Conservation (phyloP, 2,797 vertebrate species). For the Acrossocheilus fasciatus region DNA sequence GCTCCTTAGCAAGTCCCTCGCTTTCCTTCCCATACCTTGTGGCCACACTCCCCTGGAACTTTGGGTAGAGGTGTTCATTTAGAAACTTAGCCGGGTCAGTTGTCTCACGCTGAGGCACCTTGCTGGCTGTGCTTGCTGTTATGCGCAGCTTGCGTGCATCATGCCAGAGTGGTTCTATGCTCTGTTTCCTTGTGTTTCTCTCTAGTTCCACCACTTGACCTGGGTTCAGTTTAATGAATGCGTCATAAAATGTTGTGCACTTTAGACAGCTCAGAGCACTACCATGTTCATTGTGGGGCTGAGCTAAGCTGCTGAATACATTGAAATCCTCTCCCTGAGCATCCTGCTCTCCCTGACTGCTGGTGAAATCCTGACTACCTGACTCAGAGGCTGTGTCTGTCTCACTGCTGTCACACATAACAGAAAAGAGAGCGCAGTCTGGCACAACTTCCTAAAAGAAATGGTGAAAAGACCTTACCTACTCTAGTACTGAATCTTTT, state of each 20-base stretch:
- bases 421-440: slow-evolving; percentile 28
- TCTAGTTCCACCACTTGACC: too few relatives aligned
- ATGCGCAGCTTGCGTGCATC: too few relatives aligned
- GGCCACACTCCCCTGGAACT: background rate
- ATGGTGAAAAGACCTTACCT: background rate
- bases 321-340: too few relatives aligned
- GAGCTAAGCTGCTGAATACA: too few relatives aligned
- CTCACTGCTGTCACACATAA: slow-evolving; percentile 42
- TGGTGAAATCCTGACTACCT: slow-evolving; percentile 3
- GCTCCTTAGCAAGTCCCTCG: background rate
- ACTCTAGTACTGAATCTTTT: background rate
- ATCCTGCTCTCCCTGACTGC: too few relatives aligned
- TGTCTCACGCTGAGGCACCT: background rate
- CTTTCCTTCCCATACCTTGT: background rate
- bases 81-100: background rate
- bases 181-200: background rate
- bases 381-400: background rate
- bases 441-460: slow-evolving; percentile 21
- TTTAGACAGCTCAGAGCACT: background rate
- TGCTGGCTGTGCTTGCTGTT: background rate
- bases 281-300: background rate
- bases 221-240: slow-evolving; percentile 21
- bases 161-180: background rate
- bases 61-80: background rate
- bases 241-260: slow-evolving; percentile 34